Evolutionary conservation across 2,797 vertebrate genomes (phyloP).

Genomic region (Coregonus sp.): DNA sequence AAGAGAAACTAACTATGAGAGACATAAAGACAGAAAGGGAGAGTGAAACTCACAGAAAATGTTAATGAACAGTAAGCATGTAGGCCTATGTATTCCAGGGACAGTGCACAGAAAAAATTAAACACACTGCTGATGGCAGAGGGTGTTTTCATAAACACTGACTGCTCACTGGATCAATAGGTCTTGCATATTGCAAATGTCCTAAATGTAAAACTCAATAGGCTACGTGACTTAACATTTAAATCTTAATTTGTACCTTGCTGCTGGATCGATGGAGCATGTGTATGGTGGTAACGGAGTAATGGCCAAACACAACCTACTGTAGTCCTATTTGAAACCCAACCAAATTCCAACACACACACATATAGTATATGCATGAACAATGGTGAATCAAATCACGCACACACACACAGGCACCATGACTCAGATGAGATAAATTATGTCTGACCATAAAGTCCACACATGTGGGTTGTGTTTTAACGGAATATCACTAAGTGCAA

Average conservation of each 20-base stretch:
- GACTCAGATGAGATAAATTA: constrained; percentile 6
- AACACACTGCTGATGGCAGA: constrained; percentile 52
- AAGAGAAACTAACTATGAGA: neutral
- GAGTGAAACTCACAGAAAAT: neutral
- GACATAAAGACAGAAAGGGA: neutral
- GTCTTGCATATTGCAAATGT: constrained; percentile 83
- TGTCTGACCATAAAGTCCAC: constrained; percentile 14
- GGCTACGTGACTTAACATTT: constrained; percentile 77
- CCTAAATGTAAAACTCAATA: constrained; percentile 82
- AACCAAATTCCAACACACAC: constrained; percentile 37
- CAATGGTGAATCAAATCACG: constrained; percentile 3
- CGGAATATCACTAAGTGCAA: constrained; percentile 24
- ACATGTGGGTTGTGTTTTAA: constrained; percentile 15
- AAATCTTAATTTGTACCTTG: constrained; percentile 83
- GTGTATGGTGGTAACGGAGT: constrained; percentile 68
- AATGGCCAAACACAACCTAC: constrained; percentile 64
- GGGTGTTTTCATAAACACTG: constrained; percentile 69
- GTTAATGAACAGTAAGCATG: constrained; percentile 37
- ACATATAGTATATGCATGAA: neutral
- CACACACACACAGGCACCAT: constrained; percentile 8
- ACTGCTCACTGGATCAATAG: constrained; percentile 74
- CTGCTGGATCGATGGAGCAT: constrained; percentile 75
- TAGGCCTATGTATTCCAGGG: constrained; percentile 14
- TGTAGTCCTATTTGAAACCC: constrained; percentile 23
- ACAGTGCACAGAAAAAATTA: constrained; percentile 10